Percentiles rank a stretch among this genome's conserved stretches.
Conservation (phyloP, 1,140 invertebrate species). For the Centruroides vittatus region DNA sequence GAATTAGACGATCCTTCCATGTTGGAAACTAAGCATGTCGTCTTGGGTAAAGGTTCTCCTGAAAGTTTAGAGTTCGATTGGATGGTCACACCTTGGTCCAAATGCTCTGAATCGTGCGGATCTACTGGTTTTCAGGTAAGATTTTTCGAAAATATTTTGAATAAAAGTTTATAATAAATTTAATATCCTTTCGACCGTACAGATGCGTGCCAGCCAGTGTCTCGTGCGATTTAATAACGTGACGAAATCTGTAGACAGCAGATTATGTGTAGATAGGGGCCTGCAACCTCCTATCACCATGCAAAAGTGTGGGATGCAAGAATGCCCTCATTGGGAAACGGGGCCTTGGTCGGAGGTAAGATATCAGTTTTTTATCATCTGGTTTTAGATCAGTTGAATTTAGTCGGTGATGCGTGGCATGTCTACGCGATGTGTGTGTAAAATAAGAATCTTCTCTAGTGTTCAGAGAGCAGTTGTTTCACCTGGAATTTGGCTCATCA, state of each 20-base stretch:
- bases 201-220: slow-evolving; percentile 55
- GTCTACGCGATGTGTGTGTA: too few relatives aligned
- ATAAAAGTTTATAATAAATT: slow-evolving; percentile 18
- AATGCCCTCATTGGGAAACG: slow-evolving; percentile 54
- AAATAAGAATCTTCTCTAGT: too few relatives aligned
- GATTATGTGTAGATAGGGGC: slow-evolving; percentile 52
- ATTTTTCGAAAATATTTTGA: neutral
- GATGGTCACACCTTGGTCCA: slow-evolving; percentile 65
- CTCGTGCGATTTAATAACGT: slow-evolving; percentile 43
- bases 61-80: slow-evolving; percentile 51
- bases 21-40: slow-evolving; percentile 22
- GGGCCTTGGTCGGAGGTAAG: slow-evolving; percentile 44
- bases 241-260: slow-evolving; percentile 43
- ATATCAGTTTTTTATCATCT: too few relatives aligned
- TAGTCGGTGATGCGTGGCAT: too few relatives aligned
- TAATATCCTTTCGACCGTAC: too few relatives aligned
- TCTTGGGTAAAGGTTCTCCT: slow-evolving; percentile 29
- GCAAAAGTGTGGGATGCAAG: slow-evolving; percentile 47
- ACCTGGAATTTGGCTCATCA: slow-evolving; percentile 46
- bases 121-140: slow-evolving; percentile 50
- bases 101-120: slow-evolving; percentile 73
- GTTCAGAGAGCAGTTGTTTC: slow-evolving; percentile 37
- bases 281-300: slow-evolving; percentile 43
- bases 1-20: neutral
- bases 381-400: too few relatives aligned